Percentiles rank a stretch among this genome's conserved stretches.
These are phyloP conservation scores for Mythimna lalbum DNA, from an alignment of 2,888 invertebrate genomes.

Conservation along the genomic window DNA sequence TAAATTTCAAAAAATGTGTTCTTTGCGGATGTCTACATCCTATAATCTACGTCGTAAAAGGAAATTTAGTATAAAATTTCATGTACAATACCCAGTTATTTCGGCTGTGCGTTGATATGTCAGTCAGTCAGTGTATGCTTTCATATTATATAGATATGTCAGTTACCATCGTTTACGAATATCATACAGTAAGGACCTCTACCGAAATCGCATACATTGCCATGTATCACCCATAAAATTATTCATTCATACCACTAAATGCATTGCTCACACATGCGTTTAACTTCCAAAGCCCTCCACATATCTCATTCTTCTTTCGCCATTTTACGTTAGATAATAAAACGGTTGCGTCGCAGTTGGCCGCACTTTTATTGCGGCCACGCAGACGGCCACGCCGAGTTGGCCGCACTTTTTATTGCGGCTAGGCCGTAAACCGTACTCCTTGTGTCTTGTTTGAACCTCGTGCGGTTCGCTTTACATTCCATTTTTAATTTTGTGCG, in stretches of 20 bases:
- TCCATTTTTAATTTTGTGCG: constrained; percentile 49
- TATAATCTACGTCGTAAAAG: no score
- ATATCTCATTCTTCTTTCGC: neutral
- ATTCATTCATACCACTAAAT: neutral
- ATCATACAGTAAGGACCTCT: no score
- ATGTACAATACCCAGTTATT: no score
- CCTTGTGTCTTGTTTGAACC: constrained; percentile 42
- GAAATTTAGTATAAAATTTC: no score
- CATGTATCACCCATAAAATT: neutral
- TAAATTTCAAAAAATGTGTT: no score
- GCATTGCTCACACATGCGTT: neutral
- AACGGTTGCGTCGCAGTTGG: constrained; percentile 25
- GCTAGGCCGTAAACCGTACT: constrained; percentile 51
- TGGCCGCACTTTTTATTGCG: constrained; percentile 47
- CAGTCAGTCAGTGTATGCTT: no score
- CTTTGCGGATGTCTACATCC: no score
- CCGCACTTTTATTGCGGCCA: constrained; percentile 47
- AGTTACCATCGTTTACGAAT: no score
- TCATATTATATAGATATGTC: no score
- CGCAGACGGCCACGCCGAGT: constrained; percentile 32
- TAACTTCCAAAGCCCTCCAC: neutral
- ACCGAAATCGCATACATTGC: no score
- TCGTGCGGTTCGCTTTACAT: constrained; percentile 20
- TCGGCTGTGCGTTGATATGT: no score
- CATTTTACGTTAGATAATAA: constrained; percentile 37